Conservation (phyloP, 2,113 vertebrate genomes). For the Microcebus griseorufus region DNA sequence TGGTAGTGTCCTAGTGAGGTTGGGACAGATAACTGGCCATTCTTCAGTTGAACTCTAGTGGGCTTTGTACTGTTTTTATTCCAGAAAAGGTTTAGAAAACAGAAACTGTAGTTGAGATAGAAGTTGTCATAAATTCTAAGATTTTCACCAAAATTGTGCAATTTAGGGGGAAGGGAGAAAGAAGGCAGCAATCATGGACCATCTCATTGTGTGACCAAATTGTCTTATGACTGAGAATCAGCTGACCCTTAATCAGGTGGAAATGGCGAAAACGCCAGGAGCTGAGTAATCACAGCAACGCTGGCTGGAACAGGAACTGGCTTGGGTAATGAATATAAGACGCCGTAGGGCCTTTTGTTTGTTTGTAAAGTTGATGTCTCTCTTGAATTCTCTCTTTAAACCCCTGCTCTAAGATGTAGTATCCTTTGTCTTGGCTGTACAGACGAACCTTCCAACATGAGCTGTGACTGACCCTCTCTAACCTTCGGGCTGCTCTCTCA, state of each 20-base stretch:
- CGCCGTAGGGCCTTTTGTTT: not conserved
- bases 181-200: not conserved
- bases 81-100: not conserved
- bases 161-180: not conserved
- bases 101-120: not conserved
- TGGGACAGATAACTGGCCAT: not conserved
- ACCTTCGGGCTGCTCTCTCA: constrained; percentile 35
- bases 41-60: not conserved
- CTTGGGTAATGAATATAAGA: not conserved
- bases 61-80: not conserved
- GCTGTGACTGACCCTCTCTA: not conserved
- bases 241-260: constrained; percentile 61
- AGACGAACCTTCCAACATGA: not conserved
- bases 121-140: not conserved
- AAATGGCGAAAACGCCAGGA: constrained; percentile 70
- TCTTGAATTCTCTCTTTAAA: not conserved
- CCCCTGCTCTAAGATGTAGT: not conserved
- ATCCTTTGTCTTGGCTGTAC: not conserved
- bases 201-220: not conserved
- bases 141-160: not conserved
- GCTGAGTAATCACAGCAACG: constrained; percentile 39
- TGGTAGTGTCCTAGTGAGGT: not conserved
- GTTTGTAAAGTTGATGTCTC: not conserved
- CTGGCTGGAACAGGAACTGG: not conserved
- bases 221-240: constrained; percentile 73